Percentiles rank a stretch among this genome's conserved stretches.
Evolutionary conservation across 2,888 invertebrate genomes (phyloP).

Genomic region (Exocentrus adspersus): DNA sequence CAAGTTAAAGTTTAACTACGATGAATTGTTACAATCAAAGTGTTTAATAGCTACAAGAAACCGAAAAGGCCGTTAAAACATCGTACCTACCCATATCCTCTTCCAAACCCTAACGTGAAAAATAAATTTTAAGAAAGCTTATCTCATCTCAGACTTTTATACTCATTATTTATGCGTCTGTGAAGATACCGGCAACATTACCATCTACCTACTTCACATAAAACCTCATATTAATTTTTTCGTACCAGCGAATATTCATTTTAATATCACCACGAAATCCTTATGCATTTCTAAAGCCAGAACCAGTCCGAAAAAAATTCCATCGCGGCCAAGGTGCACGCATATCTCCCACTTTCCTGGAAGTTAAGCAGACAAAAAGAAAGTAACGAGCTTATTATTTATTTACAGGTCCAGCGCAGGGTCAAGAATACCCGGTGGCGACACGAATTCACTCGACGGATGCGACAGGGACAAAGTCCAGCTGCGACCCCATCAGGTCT

Average conservation of each 20-base stretch:
- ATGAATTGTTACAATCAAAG: too few species aligned
- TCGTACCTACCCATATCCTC: too few species aligned
- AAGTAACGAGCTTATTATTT: conserved; percentile 27
- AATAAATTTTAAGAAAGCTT: too few species aligned
- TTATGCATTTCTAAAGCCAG: conserved; percentile 12
- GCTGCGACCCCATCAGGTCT: conserved; percentile 43
- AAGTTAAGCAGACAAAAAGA: conserved; percentile 13
- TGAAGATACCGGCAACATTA: not conserved
- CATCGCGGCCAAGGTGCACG: conserved; percentile 17
- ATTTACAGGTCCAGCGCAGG: conserved; percentile 53
- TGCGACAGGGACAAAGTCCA: conserved; percentile 46
- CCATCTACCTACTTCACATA: not conserved
- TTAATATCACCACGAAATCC: conserved; percentile 6
- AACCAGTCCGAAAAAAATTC: conserved; percentile 28
- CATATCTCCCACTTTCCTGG: conserved; percentile 25
- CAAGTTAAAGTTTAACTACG: too few species aligned
- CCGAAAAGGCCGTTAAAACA: too few species aligned
- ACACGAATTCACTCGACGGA: conserved; percentile 47
- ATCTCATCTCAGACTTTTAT: not conserved
- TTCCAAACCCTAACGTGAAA: too few species aligned
- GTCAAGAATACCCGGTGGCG: conserved; percentile 50
- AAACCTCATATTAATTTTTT: not conserved
- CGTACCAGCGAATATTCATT: conserved; percentile 7
- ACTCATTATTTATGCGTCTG: not conserved
- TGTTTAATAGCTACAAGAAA: too few species aligned